phyloP scores from a whole-genome alignment of 1,140 invertebrate genomes.

The Pygmarrhopalites habei region DNA sequence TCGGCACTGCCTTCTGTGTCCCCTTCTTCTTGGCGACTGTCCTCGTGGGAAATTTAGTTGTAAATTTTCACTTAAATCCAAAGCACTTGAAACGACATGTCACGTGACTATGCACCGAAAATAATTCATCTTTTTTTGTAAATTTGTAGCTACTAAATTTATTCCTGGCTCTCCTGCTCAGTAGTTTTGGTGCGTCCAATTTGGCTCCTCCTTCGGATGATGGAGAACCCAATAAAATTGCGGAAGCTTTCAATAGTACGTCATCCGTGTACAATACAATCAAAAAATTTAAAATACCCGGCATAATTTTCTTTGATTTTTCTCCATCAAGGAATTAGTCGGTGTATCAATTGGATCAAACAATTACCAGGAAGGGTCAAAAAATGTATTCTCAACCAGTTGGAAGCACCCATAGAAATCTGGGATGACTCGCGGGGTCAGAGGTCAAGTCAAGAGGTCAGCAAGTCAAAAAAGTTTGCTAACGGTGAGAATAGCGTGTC shows the following conservation, averaged over 20 bases:
- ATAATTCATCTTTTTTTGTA: too few relatives aligned
- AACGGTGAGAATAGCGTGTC: slow-evolving; percentile 7
- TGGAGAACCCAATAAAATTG: slow-evolving; percentile 93
- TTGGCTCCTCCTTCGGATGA: slow-evolving; percentile 80
- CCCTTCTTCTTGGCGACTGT: slow-evolving; percentile 97
- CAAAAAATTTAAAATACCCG: too few relatives aligned
- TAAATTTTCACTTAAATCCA: too few relatives aligned
- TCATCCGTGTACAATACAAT: too few relatives aligned
- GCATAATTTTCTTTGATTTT: too few relatives aligned
- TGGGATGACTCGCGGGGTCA: slow-evolving; percentile 86
- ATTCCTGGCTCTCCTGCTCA: too few relatives aligned
- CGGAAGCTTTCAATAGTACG: slow-evolving; percentile 91
- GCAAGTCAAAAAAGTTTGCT: slow-evolving; percentile 39
- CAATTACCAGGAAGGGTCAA: slow-evolving; percentile 52
- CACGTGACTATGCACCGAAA: too few relatives aligned
- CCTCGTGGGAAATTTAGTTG: slow-evolving; percentile 96
- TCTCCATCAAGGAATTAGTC: slow-evolving; percentile 80
- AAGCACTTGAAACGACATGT: too few relatives aligned
- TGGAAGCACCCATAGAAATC: slow-evolving; percentile 48
- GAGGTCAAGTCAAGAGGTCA: too few relatives aligned
- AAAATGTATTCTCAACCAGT: slow-evolving; percentile 23
- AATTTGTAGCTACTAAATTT: too few relatives aligned
- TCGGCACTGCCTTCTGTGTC: slow-evolving; percentile 79
- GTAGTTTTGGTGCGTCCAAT: too few relatives aligned
- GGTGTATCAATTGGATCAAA: slow-evolving; percentile 85